These are phyloP conservation scores for Jacana jacana DNA, from an alignment of 2,113 vertebrate genomes.

Conservation along the genomic window DNA sequence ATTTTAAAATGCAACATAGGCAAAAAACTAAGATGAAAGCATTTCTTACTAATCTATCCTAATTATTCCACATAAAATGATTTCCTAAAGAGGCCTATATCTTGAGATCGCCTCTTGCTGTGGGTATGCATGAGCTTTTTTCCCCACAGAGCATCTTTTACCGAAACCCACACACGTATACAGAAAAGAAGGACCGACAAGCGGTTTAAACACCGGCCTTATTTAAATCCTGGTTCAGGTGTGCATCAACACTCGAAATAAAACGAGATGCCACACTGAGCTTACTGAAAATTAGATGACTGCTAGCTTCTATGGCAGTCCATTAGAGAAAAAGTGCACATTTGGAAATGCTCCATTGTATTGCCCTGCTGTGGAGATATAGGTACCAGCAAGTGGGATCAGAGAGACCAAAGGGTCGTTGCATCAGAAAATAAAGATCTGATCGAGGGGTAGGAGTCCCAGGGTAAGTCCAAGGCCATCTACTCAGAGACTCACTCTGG, in stretches of 20 bases:
- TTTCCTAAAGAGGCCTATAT: conserved; percentile 58
- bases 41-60: conserved; percentile 75
- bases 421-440: not conserved
- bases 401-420: not conserved
- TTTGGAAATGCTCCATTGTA: not conserved
- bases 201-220: not conserved
- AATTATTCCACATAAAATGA: conserved; percentile 79
- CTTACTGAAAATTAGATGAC: not conserved
- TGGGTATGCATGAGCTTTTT: not conserved
- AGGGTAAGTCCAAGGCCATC: not conserved
- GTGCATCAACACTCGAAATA: not conserved
- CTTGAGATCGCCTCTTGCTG: not conserved
- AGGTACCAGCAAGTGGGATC: not conserved
- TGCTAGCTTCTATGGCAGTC: not conserved
- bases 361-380: not conserved
- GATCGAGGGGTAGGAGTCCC: not conserved
- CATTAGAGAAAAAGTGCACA: not conserved
- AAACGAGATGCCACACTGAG: not conserved
- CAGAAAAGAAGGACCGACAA: not conserved
- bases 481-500: not conserved
- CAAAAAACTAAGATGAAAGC: conserved; percentile 77
- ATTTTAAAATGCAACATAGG: conserved; percentile 74
- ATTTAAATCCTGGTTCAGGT: not conserved
- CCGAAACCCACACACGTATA: not conserved
- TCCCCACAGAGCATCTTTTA: not conserved